phyloP scores from a whole-genome alignment of 2,888 invertebrate genomes.

The Lithosia quadra region DNA sequence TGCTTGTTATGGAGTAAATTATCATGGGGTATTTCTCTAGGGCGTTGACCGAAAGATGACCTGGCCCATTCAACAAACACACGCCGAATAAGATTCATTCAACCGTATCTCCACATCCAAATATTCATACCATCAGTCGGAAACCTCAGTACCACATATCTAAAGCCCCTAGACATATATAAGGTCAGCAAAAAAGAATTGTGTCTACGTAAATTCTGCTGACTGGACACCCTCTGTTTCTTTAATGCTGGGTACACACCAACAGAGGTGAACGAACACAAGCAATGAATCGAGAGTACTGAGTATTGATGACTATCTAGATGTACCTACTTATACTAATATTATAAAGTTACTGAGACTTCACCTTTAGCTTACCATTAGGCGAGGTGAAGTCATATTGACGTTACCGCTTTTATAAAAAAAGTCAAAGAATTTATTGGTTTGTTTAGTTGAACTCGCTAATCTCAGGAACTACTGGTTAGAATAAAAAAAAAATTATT shows the following conservation, averaged over 20 bases:
- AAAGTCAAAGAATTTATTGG: too few relatives aligned
- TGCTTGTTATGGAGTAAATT: background rate
- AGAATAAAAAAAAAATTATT: too few relatives aligned
- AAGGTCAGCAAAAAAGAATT: constrained; percentile 36
- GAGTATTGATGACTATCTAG: background rate
- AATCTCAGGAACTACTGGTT: too few relatives aligned
- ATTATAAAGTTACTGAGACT: too few relatives aligned
- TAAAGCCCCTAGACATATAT: constrained; percentile 15
- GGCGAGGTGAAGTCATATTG: too few relatives aligned
- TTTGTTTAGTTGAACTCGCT: too few relatives aligned
- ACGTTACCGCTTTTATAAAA: too few relatives aligned
- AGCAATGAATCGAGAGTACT: background rate
- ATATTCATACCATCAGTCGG: background rate
- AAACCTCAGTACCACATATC: constrained; percentile 13
- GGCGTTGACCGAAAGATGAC: background rate
- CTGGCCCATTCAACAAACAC: background rate
- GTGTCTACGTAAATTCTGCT: constrained; percentile 45
- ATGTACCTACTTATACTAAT: too few relatives aligned
- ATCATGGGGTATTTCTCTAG: background rate
- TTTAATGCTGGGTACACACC: background rate
- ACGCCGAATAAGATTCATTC: constrained; percentile 1
- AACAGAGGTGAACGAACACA: background rate
- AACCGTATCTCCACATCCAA: background rate
- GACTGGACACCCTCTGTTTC: constrained; percentile 25
- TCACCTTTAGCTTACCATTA: too few relatives aligned